A percentile compares a stretch with the other conserved stretches of the same genome.
Conservation (phyloP, 2,113 vertebrate species). For the Recurvirostra avosetta region DNA sequence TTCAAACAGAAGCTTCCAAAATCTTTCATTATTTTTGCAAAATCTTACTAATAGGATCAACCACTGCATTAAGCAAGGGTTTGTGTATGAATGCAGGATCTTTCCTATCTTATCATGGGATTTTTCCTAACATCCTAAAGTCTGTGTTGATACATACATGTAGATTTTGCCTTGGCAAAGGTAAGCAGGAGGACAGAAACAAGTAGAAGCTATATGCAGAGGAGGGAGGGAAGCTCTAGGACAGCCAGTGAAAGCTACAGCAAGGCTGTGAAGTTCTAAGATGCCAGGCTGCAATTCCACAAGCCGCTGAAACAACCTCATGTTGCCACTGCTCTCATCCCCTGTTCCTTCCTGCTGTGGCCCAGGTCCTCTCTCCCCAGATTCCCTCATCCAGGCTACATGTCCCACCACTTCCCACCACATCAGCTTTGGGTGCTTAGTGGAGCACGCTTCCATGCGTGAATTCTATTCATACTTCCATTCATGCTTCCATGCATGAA, state of each 20-base stretch:
- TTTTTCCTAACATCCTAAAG: background rate
- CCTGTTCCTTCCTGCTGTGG: background rate
- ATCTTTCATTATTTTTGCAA: background rate
- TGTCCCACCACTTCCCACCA: background rate
- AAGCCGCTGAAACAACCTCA: background rate
- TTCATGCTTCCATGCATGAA: background rate
- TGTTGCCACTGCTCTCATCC: background rate
- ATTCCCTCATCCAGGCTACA: background rate
- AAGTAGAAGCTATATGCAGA: background rate
- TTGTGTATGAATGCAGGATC: background rate
- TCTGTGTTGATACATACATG: background rate
- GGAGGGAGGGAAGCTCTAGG: background rate
- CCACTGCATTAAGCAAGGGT: background rate
- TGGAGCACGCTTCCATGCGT: background rate
- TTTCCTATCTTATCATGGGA: background rate
- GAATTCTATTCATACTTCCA: background rate
- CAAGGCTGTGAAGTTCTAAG: background rate
- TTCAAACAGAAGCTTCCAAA: background rate
- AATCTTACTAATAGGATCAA: background rate
- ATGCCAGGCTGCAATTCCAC: background rate
- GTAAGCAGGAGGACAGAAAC: background rate
- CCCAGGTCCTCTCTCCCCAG: background rate
- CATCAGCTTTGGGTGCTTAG: background rate
- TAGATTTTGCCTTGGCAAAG: background rate
- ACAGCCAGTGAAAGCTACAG: background rate